phyloP scores from a whole-genome alignment of 2,888 invertebrate species.

The Pollenia amentaria region DNA sequence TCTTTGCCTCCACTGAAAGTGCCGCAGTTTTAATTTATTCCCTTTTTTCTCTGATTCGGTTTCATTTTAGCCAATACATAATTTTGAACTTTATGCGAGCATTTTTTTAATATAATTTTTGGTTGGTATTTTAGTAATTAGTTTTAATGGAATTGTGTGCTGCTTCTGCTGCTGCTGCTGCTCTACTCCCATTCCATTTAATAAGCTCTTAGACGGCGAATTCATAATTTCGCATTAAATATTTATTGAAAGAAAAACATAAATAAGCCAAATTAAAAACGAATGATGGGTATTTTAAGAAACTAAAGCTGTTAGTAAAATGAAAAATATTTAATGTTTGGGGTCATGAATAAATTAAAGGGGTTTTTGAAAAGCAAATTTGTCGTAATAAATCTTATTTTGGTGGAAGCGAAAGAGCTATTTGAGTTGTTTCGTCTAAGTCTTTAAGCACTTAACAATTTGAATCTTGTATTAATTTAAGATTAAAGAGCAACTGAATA shows the following conservation, averaged over 20 bases:
- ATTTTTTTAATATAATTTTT: constrained; percentile 17
- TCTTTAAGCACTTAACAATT: background rate
- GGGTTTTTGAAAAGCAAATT: constrained; percentile 19
- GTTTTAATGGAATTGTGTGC: constrained; percentile 40
- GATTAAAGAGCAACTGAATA: no score
- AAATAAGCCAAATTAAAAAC: background rate
- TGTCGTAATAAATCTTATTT: constrained; percentile 20
- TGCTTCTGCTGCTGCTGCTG: background rate
- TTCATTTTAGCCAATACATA: background rate
- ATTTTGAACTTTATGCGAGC: constrained; percentile 10
- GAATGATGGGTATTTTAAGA: background rate
- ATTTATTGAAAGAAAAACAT: constrained; percentile 15
- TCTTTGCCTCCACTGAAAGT: background rate
- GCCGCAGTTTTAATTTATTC: background rate
- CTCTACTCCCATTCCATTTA: background rate
- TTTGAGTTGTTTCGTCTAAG: background rate
- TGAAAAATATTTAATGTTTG: constrained; percentile 20
- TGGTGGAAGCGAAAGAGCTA: background rate
- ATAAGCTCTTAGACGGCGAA: background rate
- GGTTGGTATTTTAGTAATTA: constrained; percentile 24
- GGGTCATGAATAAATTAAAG: constrained; percentile 46
- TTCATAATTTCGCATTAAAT: constrained; percentile 23
- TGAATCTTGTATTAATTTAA: no score
- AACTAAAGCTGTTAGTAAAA: constrained; percentile 8
- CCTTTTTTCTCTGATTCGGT: background rate